A percentile compares a stretch with the other conserved stretches of the same genome.
Conservation (phyloP, 2,888 invertebrate species). For the Erpobdella octoculata region DNA sequence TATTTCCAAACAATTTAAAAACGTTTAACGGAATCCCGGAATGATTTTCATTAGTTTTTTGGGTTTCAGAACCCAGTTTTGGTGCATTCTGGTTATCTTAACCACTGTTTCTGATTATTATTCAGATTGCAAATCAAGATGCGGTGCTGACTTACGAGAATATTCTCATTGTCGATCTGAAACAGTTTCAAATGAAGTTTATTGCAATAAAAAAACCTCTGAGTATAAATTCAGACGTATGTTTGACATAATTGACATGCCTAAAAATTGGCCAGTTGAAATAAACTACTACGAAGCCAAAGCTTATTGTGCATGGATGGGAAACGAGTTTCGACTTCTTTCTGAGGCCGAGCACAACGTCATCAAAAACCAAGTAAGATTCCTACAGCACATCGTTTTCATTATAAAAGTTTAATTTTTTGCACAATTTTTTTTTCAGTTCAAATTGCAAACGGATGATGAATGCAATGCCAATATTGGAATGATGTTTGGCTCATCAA, state of each 20-base stretch:
- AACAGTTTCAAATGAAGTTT: too few species aligned
- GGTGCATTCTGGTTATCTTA: too few species aligned
- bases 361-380: conserved; percentile 41
- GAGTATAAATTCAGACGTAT: conserved; percentile 45
- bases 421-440: background rate
- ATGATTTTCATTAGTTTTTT: too few species aligned
- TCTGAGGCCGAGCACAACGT: conserved; percentile 47
- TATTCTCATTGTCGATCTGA: conserved; percentile 47
- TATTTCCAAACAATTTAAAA: too few species aligned
- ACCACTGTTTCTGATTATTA: too few species aligned
- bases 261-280: conserved; percentile 49
- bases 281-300: conserved; percentile 50
- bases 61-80: too few species aligned
- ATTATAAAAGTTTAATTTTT: background rate
- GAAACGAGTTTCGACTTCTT: conserved; percentile 45
- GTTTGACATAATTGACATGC: conserved; percentile 48
- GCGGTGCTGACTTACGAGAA: conserved; percentile 43
- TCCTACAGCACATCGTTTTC: background rate
- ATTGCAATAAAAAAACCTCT: background rate
- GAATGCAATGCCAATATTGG: background rate
- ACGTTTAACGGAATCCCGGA: too few species aligned
- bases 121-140: conserved; percentile 44
- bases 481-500: background rate
- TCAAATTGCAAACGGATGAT: background rate
- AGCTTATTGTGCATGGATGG: conserved; percentile 49